Conservation (phyloP, 2,888 invertebrate species). For the Leptinotarsa tumamoca region DNA sequence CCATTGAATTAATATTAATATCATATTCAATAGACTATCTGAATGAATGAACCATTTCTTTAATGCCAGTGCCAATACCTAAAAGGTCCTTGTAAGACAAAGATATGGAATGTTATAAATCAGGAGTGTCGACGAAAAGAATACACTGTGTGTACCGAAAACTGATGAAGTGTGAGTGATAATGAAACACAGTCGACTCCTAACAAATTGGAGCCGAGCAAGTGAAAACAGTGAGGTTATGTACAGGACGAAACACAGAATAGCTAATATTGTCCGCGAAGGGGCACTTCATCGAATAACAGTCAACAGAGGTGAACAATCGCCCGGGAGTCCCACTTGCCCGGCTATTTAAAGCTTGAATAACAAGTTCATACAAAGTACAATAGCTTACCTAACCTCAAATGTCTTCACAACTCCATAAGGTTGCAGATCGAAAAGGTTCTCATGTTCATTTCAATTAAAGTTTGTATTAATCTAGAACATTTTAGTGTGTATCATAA, state of each 20-base stretch:
- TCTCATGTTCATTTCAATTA: neutral
- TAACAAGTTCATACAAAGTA: neutral
- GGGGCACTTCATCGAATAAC: constrained; percentile 60
- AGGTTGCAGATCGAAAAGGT: neutral
- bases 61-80: constrained; percentile 1
- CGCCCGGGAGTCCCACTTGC: constrained; percentile 18
- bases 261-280: constrained; percentile 60
- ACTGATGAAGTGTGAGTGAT: constrained; percentile 34
- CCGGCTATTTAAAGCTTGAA: constrained; percentile 13
- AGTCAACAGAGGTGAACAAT: constrained; percentile 54
- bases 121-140: neutral
- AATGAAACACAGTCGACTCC: constrained; percentile 41
- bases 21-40: no score
- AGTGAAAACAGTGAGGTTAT: constrained; percentile 49
- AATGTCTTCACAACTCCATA: neutral
- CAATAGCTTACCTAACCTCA: no score
- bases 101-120: constrained; percentile 31
- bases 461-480: no score
- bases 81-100: constrained; percentile 28
- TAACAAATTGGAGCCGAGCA: constrained; percentile 49
- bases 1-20: no score
- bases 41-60: neutral
- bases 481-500: neutral
- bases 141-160: constrained; percentile 9
- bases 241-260: constrained; percentile 45